These are phyloP conservation scores for Amiota mariae DNA, from an alignment of 2,888 invertebrate species.

Conservation along the genomic window DNA sequence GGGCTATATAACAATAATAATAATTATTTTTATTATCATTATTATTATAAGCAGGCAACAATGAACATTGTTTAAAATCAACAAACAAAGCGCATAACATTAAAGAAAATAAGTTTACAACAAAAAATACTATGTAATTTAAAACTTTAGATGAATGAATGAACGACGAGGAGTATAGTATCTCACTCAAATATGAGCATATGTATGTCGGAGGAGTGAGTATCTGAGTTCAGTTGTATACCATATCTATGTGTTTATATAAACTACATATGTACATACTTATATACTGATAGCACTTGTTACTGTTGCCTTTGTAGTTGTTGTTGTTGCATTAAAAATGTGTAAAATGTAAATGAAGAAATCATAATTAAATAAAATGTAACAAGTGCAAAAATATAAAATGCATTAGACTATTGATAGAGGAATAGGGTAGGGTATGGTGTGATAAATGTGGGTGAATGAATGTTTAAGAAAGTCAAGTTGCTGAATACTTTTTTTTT, in stretches of 20 bases:
- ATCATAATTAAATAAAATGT: constrained; percentile 16
- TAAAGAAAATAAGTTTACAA: not conserved
- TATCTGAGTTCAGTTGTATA: no score
- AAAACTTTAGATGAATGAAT: constrained; percentile 7
- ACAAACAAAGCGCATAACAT: constrained; percentile 24
- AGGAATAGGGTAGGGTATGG: not conserved
- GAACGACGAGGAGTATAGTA: no score
- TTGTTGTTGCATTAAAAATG: constrained; percentile 3
- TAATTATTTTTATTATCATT: not conserved
- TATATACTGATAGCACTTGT: not conserved
- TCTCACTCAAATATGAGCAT: no score
- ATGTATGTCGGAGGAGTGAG: no score
- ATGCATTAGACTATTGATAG: no score
- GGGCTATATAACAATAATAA: constrained; percentile 21
- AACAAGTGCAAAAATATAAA: constrained; percentile 11
- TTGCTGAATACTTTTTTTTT: no score
- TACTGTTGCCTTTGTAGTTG: constrained; percentile 10
- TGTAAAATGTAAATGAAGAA: constrained; percentile 26
- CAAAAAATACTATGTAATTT: constrained; percentile 14
- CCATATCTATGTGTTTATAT: no score
- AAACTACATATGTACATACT: no score
- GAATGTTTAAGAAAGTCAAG: not conserved
- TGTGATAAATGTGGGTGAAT: not conserved
- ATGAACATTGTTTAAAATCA: not conserved
- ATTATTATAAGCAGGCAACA: not conserved